Conservation (phyloP, 2,113 vertebrate genomes). For the Bubo blakistoni region DNA sequence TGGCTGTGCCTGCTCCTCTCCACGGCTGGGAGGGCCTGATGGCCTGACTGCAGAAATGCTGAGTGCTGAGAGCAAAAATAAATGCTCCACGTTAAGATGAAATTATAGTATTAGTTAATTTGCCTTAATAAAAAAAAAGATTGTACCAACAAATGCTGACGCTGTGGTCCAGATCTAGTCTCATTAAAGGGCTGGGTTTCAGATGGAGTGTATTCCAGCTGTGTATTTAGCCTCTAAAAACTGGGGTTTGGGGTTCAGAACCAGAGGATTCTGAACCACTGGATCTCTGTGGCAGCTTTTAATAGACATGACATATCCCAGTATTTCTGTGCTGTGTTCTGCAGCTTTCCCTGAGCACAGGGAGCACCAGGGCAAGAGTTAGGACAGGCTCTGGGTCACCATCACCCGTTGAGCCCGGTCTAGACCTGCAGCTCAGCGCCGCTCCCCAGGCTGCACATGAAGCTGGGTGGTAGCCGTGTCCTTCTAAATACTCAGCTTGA, state of each 20-base stretch:
- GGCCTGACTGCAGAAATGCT: neutral
- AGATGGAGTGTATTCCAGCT: neutral
- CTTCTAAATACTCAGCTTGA: too few relatives aligned
- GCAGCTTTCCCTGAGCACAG: neutral
- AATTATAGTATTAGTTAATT: neutral
- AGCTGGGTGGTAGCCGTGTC: neutral
- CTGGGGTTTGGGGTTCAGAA: neutral
- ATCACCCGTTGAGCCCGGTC: neutral
- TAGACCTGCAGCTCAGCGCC: too few relatives aligned
- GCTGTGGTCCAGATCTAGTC: neutral
- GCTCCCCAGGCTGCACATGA: too few relatives aligned
- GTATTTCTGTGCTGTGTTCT: neutral
- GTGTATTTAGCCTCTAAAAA: neutral
- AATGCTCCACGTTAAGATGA: neutral
- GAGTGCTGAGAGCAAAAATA: neutral
- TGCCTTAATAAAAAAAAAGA: neutral
- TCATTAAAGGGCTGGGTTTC: neutral
- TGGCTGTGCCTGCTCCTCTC: neutral
- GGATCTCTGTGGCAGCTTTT: neutral
- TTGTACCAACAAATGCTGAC: neutral
- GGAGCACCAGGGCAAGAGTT: neutral
- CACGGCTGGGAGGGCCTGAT: neutral
- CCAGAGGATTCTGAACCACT: neutral
- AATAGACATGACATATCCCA: accelerated
- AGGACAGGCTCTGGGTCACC: neutral